Conservation (phyloP, 2,888 invertebrate genomes). For the Chrysolina oricalcia region DNA sequence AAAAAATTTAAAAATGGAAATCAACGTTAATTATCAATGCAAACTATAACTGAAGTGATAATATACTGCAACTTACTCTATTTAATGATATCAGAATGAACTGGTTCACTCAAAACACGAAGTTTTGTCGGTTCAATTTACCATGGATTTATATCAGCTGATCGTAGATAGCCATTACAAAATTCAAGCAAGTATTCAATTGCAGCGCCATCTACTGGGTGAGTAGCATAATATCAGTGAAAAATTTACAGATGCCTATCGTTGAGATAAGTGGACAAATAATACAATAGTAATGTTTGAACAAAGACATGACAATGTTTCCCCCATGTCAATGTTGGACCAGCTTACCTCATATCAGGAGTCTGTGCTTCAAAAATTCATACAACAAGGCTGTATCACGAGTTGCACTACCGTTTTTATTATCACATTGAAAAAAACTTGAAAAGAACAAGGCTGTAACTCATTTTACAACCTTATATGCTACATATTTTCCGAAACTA, state of each 20-base stretch:
- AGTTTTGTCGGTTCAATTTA: constrained; percentile 11
- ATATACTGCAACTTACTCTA: constrained; percentile 6
- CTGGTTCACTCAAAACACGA: neutral
- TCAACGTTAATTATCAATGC: neutral
- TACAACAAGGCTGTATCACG: too few relatives aligned
- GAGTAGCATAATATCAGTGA: constrained; percentile 3
- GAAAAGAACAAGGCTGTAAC: too few relatives aligned
- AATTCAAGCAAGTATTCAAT: neutral
- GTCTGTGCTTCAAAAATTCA: too few relatives aligned
- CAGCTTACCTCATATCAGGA: neutral
- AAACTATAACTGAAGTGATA: constrained; percentile 2
- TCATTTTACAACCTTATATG: too few relatives aligned
- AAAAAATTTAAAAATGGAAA: neutral
- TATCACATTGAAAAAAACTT: too few relatives aligned
- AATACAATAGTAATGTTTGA: constrained; percentile 9
- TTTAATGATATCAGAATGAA: constrained; percentile 4
- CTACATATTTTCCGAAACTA: too few relatives aligned
- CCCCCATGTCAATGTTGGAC: constrained; percentile 17
- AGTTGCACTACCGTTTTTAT: too few relatives aligned
- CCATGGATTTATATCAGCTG: constrained; percentile 8
- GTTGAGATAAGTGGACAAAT: neutral
- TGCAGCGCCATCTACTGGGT: constrained; percentile 5
- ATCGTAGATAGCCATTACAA: constrained; percentile 10
- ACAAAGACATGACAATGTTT: constrained; percentile 15
- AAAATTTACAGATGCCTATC: neutral